Percentiles rank a stretch among this genome's conserved stretches.
phyloP scores from a whole-genome alignment of 2,888 invertebrate species.

The Mamestra brassicae region DNA sequence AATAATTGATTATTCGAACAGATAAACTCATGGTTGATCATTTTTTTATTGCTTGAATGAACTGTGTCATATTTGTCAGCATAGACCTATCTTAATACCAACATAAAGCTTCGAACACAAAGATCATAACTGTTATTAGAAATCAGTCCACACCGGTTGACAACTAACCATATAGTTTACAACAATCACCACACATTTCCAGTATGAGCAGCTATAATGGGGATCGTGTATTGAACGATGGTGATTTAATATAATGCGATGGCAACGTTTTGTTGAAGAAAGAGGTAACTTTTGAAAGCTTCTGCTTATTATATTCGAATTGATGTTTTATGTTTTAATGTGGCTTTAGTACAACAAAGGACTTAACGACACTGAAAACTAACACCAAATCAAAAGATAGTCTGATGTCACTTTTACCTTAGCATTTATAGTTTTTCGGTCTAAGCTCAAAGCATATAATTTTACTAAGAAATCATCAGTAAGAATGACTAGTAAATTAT shows the following conservation, averaged over 20 bases:
- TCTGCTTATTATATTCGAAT: neutral
- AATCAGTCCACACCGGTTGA: conserved; percentile 43
- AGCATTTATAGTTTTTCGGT: neutral
- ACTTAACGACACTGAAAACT: neutral
- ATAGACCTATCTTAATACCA: neutral
- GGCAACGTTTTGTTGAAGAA: conserved; percentile 23
- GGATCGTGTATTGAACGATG: conserved; percentile 30
- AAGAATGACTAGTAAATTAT: conserved; percentile 19
- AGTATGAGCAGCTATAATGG: conserved; percentile 32
- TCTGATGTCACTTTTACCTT: neutral
- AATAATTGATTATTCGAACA: neutral
- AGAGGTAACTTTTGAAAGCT: conserved; percentile 11
- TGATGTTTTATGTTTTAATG: neutral
- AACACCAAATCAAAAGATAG: neutral
- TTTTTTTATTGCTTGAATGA: no score
- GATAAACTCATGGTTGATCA: no score
- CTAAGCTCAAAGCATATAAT: neutral
- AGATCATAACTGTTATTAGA: conserved; percentile 52
- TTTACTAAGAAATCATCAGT: conserved; percentile 6
- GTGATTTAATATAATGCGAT: conserved; percentile 51
- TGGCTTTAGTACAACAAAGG: neutral
- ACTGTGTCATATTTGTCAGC: neutral
- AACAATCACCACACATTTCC: conserved; percentile 50
- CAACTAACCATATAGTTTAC: conserved; percentile 40
- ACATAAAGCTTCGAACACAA: neutral